Base-by-base conservation (phyloP, 2,113 vertebrate species). In the Pristiophorus japonicus region DNA sequence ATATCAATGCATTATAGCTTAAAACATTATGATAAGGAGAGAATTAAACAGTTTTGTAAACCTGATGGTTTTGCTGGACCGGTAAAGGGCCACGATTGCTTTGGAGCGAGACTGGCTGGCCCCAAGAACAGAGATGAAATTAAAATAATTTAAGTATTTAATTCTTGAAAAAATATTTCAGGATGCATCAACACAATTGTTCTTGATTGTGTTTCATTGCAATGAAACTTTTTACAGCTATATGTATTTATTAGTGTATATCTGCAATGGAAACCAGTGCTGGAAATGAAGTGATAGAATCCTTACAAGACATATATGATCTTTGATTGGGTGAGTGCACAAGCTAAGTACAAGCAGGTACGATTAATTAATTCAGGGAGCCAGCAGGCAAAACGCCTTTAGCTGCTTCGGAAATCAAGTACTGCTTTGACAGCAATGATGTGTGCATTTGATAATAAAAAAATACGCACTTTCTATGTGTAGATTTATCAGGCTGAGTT, bases 261-360 rank as follows among this genome's bases (percentile, higher is more conserved):
- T 27, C 38, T 93, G n/a, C 34, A 63, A 24, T 93, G 59, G 1
- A 66, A 42, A 93, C 55, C 20, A 63, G 14, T 47, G 55, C 59
- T 42, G 62, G 38, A 93, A 94, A 70, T 73, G 11, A 51, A 27
- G 87, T 4, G 27, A 30, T 94, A 70, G 93, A 45, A 94, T 51
- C 66, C 11, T 70, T 34, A 27, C 66, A 51, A 73, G 22, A 34
- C 30, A 94, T 47, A 67, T 67, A 47, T 66, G 42, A 70, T 94
- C 65, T 70, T 73, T 94, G 92, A 94, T 27, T 94, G 93, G 66
- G 66, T 73, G 24, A 94, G 47, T 51, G 66, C 93, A 47, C 45
- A 70, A 73, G 59, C 90, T 94, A 95, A 66, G 67, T 84, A 81
- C 16, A n/a, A 63, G 91, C 91, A 84, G n/a, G 88, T 95, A 55